These are phyloP conservation scores for Melanotaenia pygmaea DNA, from an alignment of 2,797 vertebrate species.

Conservation along the genomic window DNA sequence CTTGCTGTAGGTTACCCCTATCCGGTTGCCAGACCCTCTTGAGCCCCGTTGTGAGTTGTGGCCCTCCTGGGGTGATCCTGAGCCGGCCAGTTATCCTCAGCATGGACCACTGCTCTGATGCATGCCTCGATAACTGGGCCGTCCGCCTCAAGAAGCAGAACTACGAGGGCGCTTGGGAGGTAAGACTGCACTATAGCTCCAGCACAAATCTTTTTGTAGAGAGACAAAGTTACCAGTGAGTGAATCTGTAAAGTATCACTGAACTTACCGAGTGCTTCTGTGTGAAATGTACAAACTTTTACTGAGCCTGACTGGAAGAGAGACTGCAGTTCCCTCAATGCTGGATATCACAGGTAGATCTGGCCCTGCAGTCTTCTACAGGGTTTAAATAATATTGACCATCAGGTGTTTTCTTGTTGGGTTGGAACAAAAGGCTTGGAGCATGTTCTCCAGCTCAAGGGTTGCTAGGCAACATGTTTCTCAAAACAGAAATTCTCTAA, in stretches of 20 bases:
- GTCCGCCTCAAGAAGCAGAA: conserved; percentile 97
- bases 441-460: conserved; percentile 39
- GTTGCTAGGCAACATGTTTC: conserved; percentile 77
- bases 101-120: conserved; percentile 97
- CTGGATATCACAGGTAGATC: conserved; percentile 21
- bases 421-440: conserved; percentile 62
- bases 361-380: conserved; percentile 46
- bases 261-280: conserved; percentile 40
- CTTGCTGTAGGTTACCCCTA: conserved; percentile 89
- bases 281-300: conserved; percentile 42
- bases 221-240: conserved; percentile 51
- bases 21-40: conserved; percentile 97
- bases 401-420: conserved; percentile 65
- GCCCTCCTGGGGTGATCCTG: conserved; percentile 95
- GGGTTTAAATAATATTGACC: conserved; percentile 69
- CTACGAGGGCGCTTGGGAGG: conserved; percentile 97
- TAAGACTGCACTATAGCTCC: conserved; percentile 72
- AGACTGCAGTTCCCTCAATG: conserved; percentile 29
- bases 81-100: conserved; percentile 95
- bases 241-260: conserved; percentile 56
- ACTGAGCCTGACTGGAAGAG: conserved; percentile 35
- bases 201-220: conserved; percentile 42
- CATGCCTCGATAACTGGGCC: conserved; percentile 95
- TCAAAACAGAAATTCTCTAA: conserved; percentile 73
- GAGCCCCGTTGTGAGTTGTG: conserved; percentile 97